Percentiles rank a stretch among this genome's conserved stretches.
Conservation (phyloP, 2,888 invertebrate genomes). For the Sminthurinus aureus region DNA sequence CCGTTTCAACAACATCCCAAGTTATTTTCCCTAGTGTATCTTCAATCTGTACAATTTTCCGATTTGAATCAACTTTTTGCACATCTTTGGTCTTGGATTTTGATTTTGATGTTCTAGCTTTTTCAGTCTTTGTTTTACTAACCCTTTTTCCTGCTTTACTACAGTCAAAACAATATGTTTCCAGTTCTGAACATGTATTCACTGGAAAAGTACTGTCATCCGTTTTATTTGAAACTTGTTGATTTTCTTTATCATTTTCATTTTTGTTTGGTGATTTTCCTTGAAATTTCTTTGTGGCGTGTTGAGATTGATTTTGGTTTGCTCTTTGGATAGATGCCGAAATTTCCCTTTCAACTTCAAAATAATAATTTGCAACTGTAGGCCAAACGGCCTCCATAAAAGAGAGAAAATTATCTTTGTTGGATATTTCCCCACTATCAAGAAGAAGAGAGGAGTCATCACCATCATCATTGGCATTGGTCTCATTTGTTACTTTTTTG, state of each 20-base stretch:
- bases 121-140: not conserved
- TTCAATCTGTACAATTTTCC: constrained; percentile 20
- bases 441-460: not conserved
- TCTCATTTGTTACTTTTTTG: not conserved
- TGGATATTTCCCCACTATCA: constrained; percentile 2
- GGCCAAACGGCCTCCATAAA: constrained; percentile 34
- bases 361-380: constrained; percentile 27
- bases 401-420: constrained; percentile 30
- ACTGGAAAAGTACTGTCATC: not conserved
- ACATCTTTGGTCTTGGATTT: not conserved
- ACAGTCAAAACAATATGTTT: not conserved
- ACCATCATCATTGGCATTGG: not conserved
- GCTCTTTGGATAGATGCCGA: constrained; percentile 10
- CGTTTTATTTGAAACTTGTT: not conserved
- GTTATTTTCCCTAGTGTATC: not conserved
- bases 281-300: not conserved
- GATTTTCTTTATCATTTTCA: not conserved
- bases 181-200: not conserved
- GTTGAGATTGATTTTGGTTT: not conserved
- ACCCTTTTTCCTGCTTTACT: not conserved
- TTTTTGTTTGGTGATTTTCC: not conserved
- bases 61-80: not conserved
- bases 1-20: constrained; percentile 26
- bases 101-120: not conserved
- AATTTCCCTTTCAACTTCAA: constrained; percentile 29